Evolutionary conservation across 2,797 vertebrate genomes (phyloP).

Genomic region (Cheracebus regulus): DNA sequence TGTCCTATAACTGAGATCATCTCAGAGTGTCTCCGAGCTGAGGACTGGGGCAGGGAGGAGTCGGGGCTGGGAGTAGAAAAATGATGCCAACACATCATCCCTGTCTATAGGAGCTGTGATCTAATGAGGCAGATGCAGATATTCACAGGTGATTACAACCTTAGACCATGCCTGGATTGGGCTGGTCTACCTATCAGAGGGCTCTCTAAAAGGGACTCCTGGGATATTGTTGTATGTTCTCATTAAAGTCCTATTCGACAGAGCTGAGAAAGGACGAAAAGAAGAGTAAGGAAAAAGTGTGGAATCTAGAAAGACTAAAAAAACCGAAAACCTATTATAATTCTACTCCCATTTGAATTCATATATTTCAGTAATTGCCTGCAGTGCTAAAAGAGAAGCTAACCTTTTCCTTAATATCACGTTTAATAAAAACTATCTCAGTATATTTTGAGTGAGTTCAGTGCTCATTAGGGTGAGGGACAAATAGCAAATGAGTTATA

Average conservation of each 20-base stretch:
- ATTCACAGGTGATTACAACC: not conserved
- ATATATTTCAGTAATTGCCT: conserved; percentile 60
- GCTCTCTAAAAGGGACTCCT: not conserved
- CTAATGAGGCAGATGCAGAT: not conserved
- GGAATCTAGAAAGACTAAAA: conserved; percentile 13
- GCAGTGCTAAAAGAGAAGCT: conserved; percentile 51
- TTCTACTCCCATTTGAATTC: conserved; percentile 55
- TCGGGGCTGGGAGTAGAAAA: not conserved
- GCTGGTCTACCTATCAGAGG: not conserved
- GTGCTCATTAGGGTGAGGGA: conserved; percentile 30
- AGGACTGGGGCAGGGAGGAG: too few species aligned
- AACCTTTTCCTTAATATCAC: conserved; percentile 59
- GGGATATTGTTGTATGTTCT: not conserved
- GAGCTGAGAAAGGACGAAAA: not conserved
- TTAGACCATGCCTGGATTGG: not conserved
- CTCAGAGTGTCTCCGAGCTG: not conserved
- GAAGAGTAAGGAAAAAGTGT: not conserved
- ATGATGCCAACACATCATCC: not conserved
- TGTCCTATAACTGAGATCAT: not conserved
- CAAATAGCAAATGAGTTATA: conserved; percentile 27
- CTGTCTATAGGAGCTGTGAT: not conserved
- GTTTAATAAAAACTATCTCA: conserved; percentile 62
- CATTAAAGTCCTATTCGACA: not conserved
- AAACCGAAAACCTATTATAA: conserved; percentile 26
- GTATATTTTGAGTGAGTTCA: conserved; percentile 55